Evolutionary conservation across 92 coral and sea anemone species (phyloP), one percentile per base, ranked within the genome.

Genomic region (Palythoa caribaeorum): DNA sequence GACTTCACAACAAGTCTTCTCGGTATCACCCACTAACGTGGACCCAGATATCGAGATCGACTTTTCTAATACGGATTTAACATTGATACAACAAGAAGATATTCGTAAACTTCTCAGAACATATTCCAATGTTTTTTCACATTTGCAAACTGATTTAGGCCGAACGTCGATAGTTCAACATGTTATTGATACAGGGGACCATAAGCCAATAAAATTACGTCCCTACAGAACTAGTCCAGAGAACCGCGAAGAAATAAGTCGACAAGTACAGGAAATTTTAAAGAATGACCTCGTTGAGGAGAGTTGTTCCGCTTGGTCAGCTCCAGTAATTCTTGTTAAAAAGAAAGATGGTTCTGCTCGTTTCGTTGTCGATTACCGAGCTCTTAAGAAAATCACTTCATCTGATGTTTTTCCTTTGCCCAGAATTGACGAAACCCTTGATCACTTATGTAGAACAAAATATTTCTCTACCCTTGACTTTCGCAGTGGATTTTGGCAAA

Each of bases 181-280:
- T 83, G 88, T 73, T 16, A 87, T 93, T 11, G 77, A 85, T 20
- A 92, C 94, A 6, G 92, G 89, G 38, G 89, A 79, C n/a, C 76
- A 83, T 57, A 69, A 89, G 5, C 94, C 94, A 1, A 88, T 94
- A 7, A 71, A 79, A 47, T 91, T 88, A 21, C 65, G 93, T 4
- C 93, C 94, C 9, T 94, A 89, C 77, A 89, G 92, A 39, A 90
- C 96, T 13, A 66, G 91, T 13, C 93, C 96, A 3, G 63, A 76
- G 2, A 87, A 86, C 36, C 54, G 81, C 39, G 71, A 77, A 50
- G 89, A 87, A 71, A 92, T 92, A 62, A 63, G 87, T 52, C 75
- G 83, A 57, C 91, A 89, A 53, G 86, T 94, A 16, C 51, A 68
- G 16, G 90, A 90, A 38, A 90, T 91, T 93, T 72, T 89, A 8